These are phyloP conservation scores for Nomada ferruginata DNA, from an alignment of 2,888 invertebrate genomes.

Conservation along the genomic window DNA sequence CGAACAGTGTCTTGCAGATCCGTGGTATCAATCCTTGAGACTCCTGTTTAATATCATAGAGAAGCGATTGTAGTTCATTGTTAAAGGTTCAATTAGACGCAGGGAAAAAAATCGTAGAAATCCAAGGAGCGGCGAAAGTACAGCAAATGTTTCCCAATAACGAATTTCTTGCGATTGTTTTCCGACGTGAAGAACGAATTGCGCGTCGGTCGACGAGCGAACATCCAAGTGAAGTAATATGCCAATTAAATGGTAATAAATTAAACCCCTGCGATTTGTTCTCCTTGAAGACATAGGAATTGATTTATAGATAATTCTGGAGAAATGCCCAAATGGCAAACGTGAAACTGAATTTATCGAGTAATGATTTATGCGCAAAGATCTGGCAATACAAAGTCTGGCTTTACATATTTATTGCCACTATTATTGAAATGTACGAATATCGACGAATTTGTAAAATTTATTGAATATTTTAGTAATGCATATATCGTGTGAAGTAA, in stretches of 20 bases:
- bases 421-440: no score
- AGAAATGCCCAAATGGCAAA: no score
- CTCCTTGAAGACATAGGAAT: no score
- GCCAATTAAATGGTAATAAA: constrained; percentile 22
- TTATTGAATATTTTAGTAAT: no score
- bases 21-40: constrained; percentile 93
- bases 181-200: not conserved
- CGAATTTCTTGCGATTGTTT: not conserved
- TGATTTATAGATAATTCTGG: not conserved
- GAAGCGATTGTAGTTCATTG: not conserved
- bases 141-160: constrained; percentile 16
- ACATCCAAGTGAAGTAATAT: constrained; percentile 13
- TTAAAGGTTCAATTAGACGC: not conserved
- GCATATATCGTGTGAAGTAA: no score
- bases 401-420: no score
- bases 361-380: no score
- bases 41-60: constrained; percentile 85
- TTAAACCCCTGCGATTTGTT: no score
- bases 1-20: constrained; percentile 93
- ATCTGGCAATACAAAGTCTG: no score
- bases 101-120: constrained; percentile 29
- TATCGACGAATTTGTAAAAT: no score
- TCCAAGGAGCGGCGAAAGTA: constrained; percentile 13
- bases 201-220: constrained; percentile 1
- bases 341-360: no score